A percentile compares a stretch with the other conserved stretches of the same genome.
phyloP scores from a whole-genome alignment of 2,113 vertebrate species.

The Chaetops frenatus region DNA sequence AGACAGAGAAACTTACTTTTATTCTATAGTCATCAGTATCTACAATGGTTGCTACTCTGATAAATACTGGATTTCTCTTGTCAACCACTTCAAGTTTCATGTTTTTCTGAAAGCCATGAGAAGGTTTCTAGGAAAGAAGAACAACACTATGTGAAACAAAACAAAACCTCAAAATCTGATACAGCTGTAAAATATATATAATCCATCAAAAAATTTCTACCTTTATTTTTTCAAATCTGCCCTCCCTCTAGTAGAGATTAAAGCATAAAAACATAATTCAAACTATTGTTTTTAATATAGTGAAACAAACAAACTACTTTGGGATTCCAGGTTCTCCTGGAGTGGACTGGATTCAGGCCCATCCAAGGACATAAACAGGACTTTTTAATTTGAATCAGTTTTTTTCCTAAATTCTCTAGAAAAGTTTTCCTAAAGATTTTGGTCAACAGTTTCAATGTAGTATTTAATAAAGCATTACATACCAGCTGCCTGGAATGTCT shows the following conservation, averaged over 20 bases:
- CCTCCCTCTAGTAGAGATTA: background rate
- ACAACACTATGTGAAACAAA: background rate
- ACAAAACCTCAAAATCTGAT: background rate
- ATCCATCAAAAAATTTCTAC: background rate
- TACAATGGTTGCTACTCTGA: slow-evolving; percentile 80
- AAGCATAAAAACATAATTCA: background rate
- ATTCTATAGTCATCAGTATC: slow-evolving; percentile 82
- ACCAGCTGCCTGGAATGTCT: background rate
- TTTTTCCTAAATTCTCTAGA: too few species aligned
- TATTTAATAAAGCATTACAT: background rate
- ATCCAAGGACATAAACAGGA: too few species aligned
- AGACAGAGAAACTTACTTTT: slow-evolving; percentile 69
- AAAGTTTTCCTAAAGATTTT: too few species aligned
- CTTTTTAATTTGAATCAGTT: too few species aligned
- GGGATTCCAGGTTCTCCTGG: too few species aligned
- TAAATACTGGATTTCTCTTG: slow-evolving; percentile 80
- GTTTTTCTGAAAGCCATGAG: slow-evolving; percentile 82
- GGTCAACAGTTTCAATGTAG: background rate
- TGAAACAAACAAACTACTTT: too few species aligned
- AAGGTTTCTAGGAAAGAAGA: slow-evolving; percentile 72
- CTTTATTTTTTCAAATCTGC: background rate
- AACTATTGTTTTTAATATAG: background rate
- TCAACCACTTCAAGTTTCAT: slow-evolving; percentile 85
- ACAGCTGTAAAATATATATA: background rate
- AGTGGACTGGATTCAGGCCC: too few species aligned